A percentile compares a stretch with the other conserved stretches of the same genome.
Conservation (phyloP, 2,797 vertebrate genomes). For the Paedocypris micromegethes region DNA sequence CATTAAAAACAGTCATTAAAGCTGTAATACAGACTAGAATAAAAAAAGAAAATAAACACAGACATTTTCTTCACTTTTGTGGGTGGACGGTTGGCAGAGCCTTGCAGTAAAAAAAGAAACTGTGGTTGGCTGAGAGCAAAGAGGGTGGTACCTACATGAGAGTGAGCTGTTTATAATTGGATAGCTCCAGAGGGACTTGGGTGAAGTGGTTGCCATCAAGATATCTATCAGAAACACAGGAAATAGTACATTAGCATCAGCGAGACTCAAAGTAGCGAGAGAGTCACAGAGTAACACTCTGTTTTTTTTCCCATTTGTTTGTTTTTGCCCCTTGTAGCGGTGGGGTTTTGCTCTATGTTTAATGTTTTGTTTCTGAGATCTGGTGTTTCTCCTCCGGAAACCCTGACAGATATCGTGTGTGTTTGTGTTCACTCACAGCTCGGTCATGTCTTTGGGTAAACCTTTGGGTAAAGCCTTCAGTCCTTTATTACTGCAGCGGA, state of each 20-base stretch:
- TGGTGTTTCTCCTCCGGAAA: neutral
- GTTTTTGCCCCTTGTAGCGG: too few relatives aligned
- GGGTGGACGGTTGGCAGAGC: conserved; percentile 4
- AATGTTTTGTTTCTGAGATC: neutral
- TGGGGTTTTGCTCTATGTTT: too few relatives aligned
- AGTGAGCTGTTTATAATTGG: conserved; percentile 92
- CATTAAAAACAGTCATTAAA: too few relatives aligned
- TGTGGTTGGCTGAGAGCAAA: conserved; percentile 18
- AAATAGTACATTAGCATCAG: conserved; percentile 62
- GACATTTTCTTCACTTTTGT: neutral
- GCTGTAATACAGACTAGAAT: too few relatives aligned
- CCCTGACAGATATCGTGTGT: neutral
- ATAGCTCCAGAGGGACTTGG: conserved; percentile 91
- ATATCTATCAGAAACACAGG: conserved; percentile 71
- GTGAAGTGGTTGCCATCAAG: conserved; percentile 97
- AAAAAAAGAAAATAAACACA: too few relatives aligned
- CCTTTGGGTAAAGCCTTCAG: conserved; percentile 86
- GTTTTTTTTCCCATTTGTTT: conserved; percentile 14
- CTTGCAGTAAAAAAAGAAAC: conserved; percentile 1
- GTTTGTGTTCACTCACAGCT: conserved; percentile 79
- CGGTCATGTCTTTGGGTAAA: conserved; percentile 92
- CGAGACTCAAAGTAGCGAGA: conserved; percentile 48
- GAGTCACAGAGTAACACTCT: conserved; percentile 37
- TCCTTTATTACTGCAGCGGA: conserved; percentile 96
- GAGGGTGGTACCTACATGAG: conserved; percentile 84